A percentile compares a stretch with the other conserved stretches of the same genome.
Conservation (phyloP, 2,113 vertebrate species). For the Prunella fulvescens region DNA sequence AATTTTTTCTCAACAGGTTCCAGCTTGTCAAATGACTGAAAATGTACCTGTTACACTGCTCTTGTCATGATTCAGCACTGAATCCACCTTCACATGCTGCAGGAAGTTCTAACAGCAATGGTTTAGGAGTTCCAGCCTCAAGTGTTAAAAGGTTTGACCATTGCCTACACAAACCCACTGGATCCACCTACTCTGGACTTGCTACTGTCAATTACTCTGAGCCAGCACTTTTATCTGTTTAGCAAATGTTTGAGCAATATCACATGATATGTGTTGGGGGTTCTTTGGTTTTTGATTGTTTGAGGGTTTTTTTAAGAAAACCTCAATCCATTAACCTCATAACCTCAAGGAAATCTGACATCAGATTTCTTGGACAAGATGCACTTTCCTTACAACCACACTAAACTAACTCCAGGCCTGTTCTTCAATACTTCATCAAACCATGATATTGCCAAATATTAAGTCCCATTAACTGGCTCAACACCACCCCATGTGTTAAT, state of each 20-base stretch:
- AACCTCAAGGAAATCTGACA: background rate
- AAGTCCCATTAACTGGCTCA: background rate
- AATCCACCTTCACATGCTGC: background rate
- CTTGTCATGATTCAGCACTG: background rate
- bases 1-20: background rate
- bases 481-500: background rate
- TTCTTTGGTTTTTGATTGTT: background rate
- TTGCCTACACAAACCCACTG: background rate
- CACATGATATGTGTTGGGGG: background rate
- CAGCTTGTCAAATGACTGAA: background rate
- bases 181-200: background rate
- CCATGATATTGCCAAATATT: background rate
- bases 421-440: background rate
- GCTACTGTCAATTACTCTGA: background rate
- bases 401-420: background rate
- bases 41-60: background rate
- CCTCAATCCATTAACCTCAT: slow-evolving; percentile 38
- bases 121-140: background rate
- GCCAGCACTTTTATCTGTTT: background rate
- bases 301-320: background rate
- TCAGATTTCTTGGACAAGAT: background rate
- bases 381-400: background rate
- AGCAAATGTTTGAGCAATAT: background rate
- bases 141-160: background rate
- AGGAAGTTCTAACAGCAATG: background rate